Percentiles rank a stretch among this genome's conserved stretches.
Evolutionary conservation across 2,113 vertebrate genomes (phyloP).

Genomic region (Python bivittatus): DNA sequence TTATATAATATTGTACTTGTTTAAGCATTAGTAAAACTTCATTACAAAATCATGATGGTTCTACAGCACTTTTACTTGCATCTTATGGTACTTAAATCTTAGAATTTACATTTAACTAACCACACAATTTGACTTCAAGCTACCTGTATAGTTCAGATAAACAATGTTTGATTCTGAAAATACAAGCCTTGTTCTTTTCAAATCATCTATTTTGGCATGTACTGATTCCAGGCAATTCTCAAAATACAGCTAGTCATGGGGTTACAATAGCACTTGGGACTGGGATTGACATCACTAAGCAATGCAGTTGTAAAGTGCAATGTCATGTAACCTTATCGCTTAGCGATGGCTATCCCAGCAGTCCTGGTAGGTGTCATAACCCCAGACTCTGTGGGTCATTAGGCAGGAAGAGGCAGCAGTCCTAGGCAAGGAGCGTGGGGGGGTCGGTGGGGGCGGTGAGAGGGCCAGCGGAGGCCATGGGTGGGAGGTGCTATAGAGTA

Average conservation of each 20-base stretch:
- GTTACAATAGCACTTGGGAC: background rate
- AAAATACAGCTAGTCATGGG: background rate
- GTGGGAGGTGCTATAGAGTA: too few relatives aligned
- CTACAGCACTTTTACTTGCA: background rate
- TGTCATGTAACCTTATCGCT: background rate
- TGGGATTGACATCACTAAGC: background rate
- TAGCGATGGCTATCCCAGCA: background rate
- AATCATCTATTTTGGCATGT: background rate
- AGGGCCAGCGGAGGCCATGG: too few relatives aligned
- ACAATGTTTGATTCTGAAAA: background rate
- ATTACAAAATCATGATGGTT: background rate
- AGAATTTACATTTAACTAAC: background rate
- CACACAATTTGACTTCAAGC: background rate
- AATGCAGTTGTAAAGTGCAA: background rate
- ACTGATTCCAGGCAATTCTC: background rate
- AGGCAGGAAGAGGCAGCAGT: background rate
- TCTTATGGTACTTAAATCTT: background rate
- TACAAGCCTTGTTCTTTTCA: background rate
- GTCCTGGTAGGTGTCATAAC: background rate
- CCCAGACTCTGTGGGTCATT: background rate
- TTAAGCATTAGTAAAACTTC: background rate
- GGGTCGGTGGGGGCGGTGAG: too few relatives aligned
- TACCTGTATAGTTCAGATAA: background rate
- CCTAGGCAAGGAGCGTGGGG: too few relatives aligned
- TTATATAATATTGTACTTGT: background rate